Percentiles rank a stretch among this genome's conserved stretches.
Evolutionary conservation across 2,888 invertebrate genomes (phyloP).

Genomic region (Oligia fasciuncula): DNA sequence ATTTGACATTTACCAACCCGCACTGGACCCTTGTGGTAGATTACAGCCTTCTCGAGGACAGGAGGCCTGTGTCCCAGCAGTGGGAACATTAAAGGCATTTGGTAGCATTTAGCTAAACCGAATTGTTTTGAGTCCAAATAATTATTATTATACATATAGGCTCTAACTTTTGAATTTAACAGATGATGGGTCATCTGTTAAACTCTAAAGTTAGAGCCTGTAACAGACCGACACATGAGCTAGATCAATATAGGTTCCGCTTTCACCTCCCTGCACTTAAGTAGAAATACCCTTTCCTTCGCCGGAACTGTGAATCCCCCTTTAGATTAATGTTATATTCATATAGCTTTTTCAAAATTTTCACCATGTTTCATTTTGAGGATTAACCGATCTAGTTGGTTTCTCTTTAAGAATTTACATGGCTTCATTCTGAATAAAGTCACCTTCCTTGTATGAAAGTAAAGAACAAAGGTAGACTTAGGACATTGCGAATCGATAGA

Average conservation of each 20-base stretch:
- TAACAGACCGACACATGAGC: conserved; percentile 28
- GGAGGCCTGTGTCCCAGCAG: background rate
- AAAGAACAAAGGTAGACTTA: too few relatives aligned
- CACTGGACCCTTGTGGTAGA: background rate
- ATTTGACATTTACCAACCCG: background rate
- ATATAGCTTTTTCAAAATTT: conserved; percentile 27
- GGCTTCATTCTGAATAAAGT: background rate
- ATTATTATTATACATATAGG: background rate
- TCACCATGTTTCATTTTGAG: background rate
- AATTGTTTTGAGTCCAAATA: background rate
- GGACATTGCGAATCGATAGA: background rate
- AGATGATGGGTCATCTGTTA: background rate
- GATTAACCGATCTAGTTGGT: too few relatives aligned
- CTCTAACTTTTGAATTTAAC: too few relatives aligned
- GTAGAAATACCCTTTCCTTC: conserved; percentile 22
- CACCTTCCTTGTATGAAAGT: background rate
- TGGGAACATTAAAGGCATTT: background rate
- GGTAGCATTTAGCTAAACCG: background rate
- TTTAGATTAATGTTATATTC: conserved; percentile 34
- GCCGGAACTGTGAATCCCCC: conserved; percentile 36
- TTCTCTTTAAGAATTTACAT: background rate
- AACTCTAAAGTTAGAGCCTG: conserved; percentile 29
- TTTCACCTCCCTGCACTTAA: conserved; percentile 40
- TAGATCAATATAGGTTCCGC: conserved; percentile 59
- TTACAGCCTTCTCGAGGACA: background rate